A percentile compares a stretch with the other conserved stretches of the same genome.
Evolutionary conservation across 92 coral and sea anemone species (phyloP).

Genomic region (Nematostella vectensis): DNA sequence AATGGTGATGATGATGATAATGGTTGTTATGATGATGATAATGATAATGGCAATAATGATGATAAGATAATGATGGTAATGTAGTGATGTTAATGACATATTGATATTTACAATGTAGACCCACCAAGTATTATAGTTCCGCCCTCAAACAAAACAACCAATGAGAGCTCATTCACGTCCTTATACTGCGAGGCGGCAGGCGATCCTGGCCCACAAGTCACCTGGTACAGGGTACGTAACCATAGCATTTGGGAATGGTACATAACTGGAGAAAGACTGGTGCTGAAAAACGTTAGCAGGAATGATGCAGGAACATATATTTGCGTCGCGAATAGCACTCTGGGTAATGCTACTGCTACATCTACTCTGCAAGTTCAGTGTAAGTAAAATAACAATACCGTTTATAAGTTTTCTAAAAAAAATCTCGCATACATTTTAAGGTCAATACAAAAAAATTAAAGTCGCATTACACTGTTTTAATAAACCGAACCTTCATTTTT

Average conservation of each 20-base stretch:
- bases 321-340: slow-evolving; percentile 19
- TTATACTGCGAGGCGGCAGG: slow-evolving; percentile 27
- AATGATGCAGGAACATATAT: slow-evolving; percentile 21
- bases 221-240: slow-evolving; percentile 19
- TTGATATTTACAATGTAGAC: too few relatives aligned
- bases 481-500: too few relatives aligned
- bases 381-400: too few relatives aligned
- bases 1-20: too few relatives aligned
- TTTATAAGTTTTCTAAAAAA: too few relatives aligned
- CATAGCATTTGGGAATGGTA: slow-evolving; percentile 1
- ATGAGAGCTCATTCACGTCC: slow-evolving; percentile 9
- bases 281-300: not conserved
- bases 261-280: not conserved
- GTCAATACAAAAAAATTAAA: too few relatives aligned
- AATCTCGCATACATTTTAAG: too few relatives aligned
- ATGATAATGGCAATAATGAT: too few relatives aligned
- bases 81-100: too few relatives aligned
- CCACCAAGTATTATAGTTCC: slow-evolving; percentile 9
- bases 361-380: slow-evolving; percentile 12
- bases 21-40: too few relatives aligned
- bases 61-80: too few relatives aligned
- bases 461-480: too few relatives aligned
- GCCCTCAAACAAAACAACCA: slow-evolving; percentile 5
- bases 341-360: slow-evolving; percentile 16
- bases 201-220: slow-evolving; percentile 22